phyloP scores from a whole-genome alignment of 2,113 vertebrate species.

The Spilogale gracilis region DNA sequence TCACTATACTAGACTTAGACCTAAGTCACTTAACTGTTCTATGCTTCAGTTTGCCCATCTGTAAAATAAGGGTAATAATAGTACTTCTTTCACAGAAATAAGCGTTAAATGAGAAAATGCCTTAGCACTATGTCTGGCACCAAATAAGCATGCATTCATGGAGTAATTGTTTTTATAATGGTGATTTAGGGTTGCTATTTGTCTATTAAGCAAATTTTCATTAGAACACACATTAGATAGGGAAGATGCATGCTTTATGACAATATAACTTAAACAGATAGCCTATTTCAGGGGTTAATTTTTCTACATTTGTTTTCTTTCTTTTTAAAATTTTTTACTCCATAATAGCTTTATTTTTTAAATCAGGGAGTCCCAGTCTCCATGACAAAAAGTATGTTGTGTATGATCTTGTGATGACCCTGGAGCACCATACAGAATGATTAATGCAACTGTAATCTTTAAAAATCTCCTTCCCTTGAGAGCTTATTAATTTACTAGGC shows the following conservation, averaged over 20 bases:
- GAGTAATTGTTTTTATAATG: slow-evolving; percentile 60
- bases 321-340: slow-evolving; percentile 59
- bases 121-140: slow-evolving; percentile 35
- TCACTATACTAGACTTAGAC: slow-evolving; percentile 2
- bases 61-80: slow-evolving; percentile 25
- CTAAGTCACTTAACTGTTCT: slow-evolving; percentile 27
- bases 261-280: slow-evolving; percentile 41
- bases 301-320: slow-evolving; percentile 53
- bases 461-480: slow-evolving; percentile 63
- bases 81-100: slow-evolving; percentile 62
- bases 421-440: background rate
- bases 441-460: slow-evolving; percentile 53
- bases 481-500: slow-evolving; percentile 54
- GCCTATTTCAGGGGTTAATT: slow-evolving; percentile 53
- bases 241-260: slow-evolving; percentile 46
- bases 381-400: background rate
- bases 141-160: slow-evolving; percentile 30
- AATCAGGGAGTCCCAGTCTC: slow-evolving; percentile 35
- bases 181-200: slow-evolving; percentile 60
- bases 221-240: slow-evolving; percentile 64
- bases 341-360: slow-evolving; percentile 65
- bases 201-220: slow-evolving; percentile 65
- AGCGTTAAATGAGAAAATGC: slow-evolving; percentile 37
- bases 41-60: slow-evolving; percentile 47
- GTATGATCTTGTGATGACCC: slow-evolving; percentile 52